Percentiles rank a stretch among this genome's conserved stretches.
Conservation (phyloP, 2,888 invertebrate species). For the Apamea epomidion region DNA sequence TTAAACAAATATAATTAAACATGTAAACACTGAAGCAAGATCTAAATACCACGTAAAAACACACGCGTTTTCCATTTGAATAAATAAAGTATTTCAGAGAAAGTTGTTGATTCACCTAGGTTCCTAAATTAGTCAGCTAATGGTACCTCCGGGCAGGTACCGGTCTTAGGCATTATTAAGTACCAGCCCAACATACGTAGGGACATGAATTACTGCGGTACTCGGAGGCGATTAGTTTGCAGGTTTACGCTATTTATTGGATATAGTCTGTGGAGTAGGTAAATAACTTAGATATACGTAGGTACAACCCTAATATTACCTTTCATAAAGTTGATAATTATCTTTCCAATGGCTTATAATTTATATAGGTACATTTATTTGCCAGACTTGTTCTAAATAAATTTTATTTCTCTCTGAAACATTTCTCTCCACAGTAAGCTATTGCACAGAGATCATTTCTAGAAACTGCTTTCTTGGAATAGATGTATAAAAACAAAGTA, state of each 20-base stretch:
- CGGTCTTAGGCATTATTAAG: slow-evolving; percentile 57
- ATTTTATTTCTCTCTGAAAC: too few relatives aligned
- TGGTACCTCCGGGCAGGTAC: slow-evolving; percentile 44
- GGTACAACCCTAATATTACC: neutral
- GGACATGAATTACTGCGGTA: slow-evolving; percentile 54
- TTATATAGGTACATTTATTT: neutral
- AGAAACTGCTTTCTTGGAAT: neutral
- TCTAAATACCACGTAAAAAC: neutral
- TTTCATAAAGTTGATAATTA: neutral
- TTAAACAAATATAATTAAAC: neutral
- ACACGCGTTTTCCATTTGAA: slow-evolving; percentile 4
- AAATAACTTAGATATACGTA: slow-evolving; percentile 9
- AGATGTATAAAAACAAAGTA: neutral
- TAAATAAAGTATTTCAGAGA: slow-evolving; percentile 38
- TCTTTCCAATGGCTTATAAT: neutral
- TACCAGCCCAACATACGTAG: slow-evolving; percentile 36
- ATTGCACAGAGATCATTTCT: neutral
- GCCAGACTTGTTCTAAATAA: neutral
- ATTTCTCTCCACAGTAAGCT: neutral
- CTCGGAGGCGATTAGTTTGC: slow-evolving; percentile 52
- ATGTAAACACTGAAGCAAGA: neutral
- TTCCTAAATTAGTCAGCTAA: slow-evolving; percentile 56
- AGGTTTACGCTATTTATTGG: slow-evolving; percentile 53
- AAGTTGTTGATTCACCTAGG: slow-evolving; percentile 50
- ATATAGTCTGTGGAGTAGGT: slow-evolving; percentile 32